Base-by-base conservation (phyloP, 2,888 invertebrate genomes). In the Netelia virgata region DNA sequence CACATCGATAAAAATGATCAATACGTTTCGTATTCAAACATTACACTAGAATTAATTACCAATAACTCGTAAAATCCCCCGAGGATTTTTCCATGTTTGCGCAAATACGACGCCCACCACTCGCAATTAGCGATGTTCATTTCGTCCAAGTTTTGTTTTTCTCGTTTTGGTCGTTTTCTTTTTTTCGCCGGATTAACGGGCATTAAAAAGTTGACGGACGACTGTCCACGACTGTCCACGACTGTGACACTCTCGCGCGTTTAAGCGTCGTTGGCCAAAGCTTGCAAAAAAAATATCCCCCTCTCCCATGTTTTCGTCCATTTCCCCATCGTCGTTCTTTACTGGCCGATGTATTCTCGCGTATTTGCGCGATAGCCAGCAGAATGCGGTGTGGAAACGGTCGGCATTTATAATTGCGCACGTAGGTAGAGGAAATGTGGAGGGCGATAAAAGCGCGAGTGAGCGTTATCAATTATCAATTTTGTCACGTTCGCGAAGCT, bases 391-490 rank as follows among this genome's bases (percentile, higher is more conserved):
- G 16, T 43, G 66, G 23, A 53, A 59, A 59, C 8, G 18, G 23
- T 6, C 57, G 73, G 41, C 57, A 80, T 76, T 77, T 74, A 81
- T 69, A 78, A 74, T 70, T 47, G 50, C 41, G 36, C 74, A 16
- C n/a, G 50, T 36, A 43, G 47, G n/a, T 9, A 16, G 23, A 16
- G 23, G 64, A 50, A 50, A 47, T 59, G 47, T 16, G n/a, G 70
- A 55, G 64, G 28, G 53, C 47, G 64, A 57, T 74, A 53, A 69
- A 57, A 69, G 55, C 50, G 61, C 47, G 69, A 23, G 57, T 64
- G 57, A 41, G 70, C 73, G 80, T 80, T 77, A 81, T 84, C 73
- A 84, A 77, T 84, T 84, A 82, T 82, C 81, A 84, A 84, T 84
- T 84, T 84, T 74, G 81, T 81, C 84, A 84, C 81, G 84, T 82